Conservation (phyloP, 2,113 vertebrate species). For the Apeltes quadracus region DNA sequence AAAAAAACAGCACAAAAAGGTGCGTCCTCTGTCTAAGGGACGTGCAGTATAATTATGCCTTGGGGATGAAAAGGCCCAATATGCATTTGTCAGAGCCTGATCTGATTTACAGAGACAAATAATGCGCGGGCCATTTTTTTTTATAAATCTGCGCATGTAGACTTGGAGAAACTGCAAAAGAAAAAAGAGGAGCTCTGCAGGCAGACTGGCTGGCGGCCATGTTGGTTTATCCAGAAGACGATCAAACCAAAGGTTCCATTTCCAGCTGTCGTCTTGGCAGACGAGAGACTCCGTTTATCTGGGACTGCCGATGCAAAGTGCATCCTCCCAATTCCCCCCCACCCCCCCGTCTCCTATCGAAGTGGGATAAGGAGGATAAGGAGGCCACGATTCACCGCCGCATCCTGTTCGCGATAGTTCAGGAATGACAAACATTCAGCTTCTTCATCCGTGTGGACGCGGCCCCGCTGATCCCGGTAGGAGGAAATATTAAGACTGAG, state of each 20-base stretch:
- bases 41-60: constrained; percentile 40
- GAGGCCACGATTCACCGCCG: constrained; percentile 31
- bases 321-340: constrained; percentile 30
- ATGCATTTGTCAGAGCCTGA: constrained; percentile 39
- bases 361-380: constrained; percentile 49
- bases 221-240: constrained; percentile 41
- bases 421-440: constrained; percentile 66
- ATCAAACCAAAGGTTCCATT: constrained; percentile 38
- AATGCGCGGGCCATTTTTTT: constrained; percentile 23
- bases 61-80: constrained; percentile 43
- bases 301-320: constrained; percentile 11
- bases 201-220: constrained; percentile 25
- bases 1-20: constrained; percentile 9
- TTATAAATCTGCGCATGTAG: constrained; percentile 17
- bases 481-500: constrained; percentile 51
- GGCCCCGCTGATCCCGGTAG: constrained; percentile 52
- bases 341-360: constrained; percentile 14
- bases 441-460: constrained; percentile 31
- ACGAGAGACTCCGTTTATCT: constrained; percentile 37
- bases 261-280: constrained; percentile 36
- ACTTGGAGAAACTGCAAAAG: background rate
- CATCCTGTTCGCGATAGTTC: constrained; percentile 59
- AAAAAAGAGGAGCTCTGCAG: background rate
- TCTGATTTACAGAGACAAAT: constrained; percentile 58
- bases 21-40: constrained; percentile 16